Evolutionary conservation across 2,113 vertebrate genomes (phyloP), one percentile per base, ranked within the genome.

Genomic region (Phyllostomus hastatus): DNA sequence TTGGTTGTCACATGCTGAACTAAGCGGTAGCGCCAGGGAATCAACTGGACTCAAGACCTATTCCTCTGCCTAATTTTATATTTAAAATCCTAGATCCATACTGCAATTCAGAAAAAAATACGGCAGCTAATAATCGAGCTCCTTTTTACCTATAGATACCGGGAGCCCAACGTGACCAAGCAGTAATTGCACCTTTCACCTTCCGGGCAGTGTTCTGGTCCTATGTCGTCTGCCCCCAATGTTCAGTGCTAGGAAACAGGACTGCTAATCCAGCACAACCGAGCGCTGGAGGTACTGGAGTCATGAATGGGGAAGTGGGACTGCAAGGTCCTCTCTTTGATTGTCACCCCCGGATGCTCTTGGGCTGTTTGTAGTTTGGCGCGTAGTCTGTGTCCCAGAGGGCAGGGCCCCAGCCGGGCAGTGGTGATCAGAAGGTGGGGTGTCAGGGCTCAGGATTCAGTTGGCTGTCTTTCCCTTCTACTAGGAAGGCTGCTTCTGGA

Each of bases 171-270:
- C 48, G 12, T 50, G 26, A 66, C 7, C 19, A 12, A 8, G 50
- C 3, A 15, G 2, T 35, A n/a, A 1, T 22, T 48, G 6, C 0
- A 28, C 1, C 1, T 52, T n/a, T 19, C 3, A 33, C 1, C 1
- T 52, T n/a, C 24, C 1, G 31, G 10, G 16, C 14, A 59, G 2
- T 9, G 19, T 5, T 14, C 17, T 75, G 35, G 28, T 22, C 48
- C 1, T 4, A 6, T 57, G 28, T n/a, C 6, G 17, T 11, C 52
- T 69, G 26, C 57, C 59, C 59, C 17, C 57, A 35, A 50, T 9
- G 5, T 48, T 35, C 17, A 38, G 16, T 69, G 52, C 22, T n/a
- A 28, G 28, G 22, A 66, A 59, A 82, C 1, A 33, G 16, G 33
- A 83, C 38, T 52, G 2, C 9, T 50, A 79, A 59, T 20, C 10